phyloP scores from a whole-genome alignment of 2,888 invertebrate genomes.

The Cryptocheilus praepositus region DNA sequence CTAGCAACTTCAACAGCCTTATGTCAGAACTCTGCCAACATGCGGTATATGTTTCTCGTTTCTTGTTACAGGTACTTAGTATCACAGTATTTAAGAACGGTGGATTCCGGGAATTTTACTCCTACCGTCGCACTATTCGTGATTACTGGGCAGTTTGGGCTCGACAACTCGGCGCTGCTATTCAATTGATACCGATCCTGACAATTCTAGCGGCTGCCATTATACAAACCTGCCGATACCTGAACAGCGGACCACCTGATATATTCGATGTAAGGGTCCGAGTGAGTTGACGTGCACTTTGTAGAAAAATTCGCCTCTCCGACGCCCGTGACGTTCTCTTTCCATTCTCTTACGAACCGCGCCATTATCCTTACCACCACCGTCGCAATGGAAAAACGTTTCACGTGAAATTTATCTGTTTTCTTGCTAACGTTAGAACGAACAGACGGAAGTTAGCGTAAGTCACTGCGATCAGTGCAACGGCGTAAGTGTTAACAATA shows the following conservation, averaged over 20 bases:
- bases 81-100: slow-evolving; percentile 84
- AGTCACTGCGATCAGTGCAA: slow-evolving; percentile 73
- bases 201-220: slow-evolving; percentile 84
- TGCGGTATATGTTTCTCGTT: too few relatives aligned
- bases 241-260: slow-evolving; percentile 89
- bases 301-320: background rate
- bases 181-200: slow-evolving; percentile 86
- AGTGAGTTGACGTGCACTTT: slow-evolving; percentile 18
- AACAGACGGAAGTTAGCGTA: slow-evolving; percentile 70
- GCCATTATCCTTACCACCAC: too few relatives aligned
- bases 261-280: slow-evolving; percentile 85
- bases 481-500: slow-evolving; percentile 65
- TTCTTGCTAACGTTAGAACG: slow-evolving; percentile 62
- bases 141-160: slow-evolving; percentile 90
- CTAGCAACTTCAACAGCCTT: too few relatives aligned
- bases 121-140: slow-evolving; percentile 78
- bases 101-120: slow-evolving; percentile 81
- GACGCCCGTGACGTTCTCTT: too few relatives aligned
- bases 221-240: slow-evolving; percentile 85
- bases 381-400: background rate
- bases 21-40: too few relatives aligned
- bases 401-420: slow-evolving; percentile 1
- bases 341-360: too few relatives aligned
- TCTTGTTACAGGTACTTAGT: slow-evolving; percentile 77
- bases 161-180: slow-evolving; percentile 83